Percentiles rank a stretch among this genome's conserved stretches.
These are phyloP conservation scores for Priapulus caudatus DNA, from an alignment of 2,888 invertebrate genomes.

Conservation along the genomic window DNA sequence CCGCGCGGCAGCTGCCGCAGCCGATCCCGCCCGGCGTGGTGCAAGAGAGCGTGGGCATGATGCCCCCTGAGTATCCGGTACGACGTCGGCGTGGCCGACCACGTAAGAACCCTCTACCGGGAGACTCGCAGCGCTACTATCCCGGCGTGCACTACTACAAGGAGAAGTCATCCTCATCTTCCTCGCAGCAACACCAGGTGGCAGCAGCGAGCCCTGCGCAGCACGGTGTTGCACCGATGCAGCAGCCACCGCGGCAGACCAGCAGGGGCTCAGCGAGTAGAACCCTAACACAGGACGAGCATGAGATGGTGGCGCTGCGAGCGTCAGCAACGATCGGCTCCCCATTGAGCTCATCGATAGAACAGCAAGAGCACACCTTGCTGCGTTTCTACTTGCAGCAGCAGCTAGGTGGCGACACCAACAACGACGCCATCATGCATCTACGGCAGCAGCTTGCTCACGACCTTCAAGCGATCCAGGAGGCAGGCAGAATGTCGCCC, in stretches of 20 bases:
- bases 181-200: neutral
- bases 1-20: neutral
- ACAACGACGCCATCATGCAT: neutral
- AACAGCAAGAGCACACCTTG: neutral
- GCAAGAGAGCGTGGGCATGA: too few relatives aligned
- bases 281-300: neutral
- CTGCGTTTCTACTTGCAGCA: neutral
- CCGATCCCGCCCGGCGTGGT: neutral
- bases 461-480: neutral
- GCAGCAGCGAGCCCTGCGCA: too few relatives aligned
- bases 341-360: neutral
- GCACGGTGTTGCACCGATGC: too few relatives aligned
- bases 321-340: neutral
- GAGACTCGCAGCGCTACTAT: neutral
- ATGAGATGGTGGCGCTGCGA: neutral
- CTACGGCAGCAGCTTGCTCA: neutral
- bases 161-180: neutral
- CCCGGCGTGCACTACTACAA: neutral
- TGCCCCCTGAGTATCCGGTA: neutral
- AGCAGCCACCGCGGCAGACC: too few relatives aligned
- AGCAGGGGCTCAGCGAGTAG: too few relatives aligned
- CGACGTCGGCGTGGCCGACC: neutral
- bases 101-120: neutral
- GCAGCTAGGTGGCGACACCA: neutral
- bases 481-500: neutral